Base-by-base conservation (phyloP, 2,888 invertebrate species). In the Cerceris rybyensis region DNA sequence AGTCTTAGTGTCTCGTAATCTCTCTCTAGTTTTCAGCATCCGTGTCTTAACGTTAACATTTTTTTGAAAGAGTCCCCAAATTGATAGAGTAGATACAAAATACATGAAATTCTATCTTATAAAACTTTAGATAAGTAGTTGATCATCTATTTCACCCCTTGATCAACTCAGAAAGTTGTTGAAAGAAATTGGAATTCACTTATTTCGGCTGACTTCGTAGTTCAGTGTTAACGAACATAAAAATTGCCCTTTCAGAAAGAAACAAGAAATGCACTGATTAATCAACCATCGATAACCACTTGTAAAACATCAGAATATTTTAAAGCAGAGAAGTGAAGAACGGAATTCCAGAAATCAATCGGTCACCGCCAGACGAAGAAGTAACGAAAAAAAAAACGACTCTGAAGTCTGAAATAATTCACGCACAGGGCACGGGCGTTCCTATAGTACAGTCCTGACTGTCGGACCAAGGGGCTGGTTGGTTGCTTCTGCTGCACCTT, bases 391-490 rank as follows among this genome's bases (percentile, higher is more conserved):
- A 57, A 59, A 70, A 68, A 72, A 73, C 70, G 68, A 42, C 68
- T 58, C 66, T 59, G 71, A 70, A 73, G 72, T 64, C 49, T 77
- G 78, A 84, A 84, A 81, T 84, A 84, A 84, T 84, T 84, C 81
- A 84, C 75, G 39, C 59, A 28, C 28, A 28, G 69, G 71, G 73
- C 49, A 66, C 71, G 28, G 55, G 58, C 52, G 54, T 39, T 7
- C 7, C 28, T 1, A 28, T 28, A 46, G 6, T 74, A 76, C 77
- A 39, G 80, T 71, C 80, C 82, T 84, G 84, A 70, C 75, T 78
- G 43, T 71, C 72, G 84, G 71, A 59, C 75, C 80, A 84, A 84
- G 82, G 84, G 84, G 80, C 66, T 71, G 83, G 74, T 81, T 77
- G 84, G 73, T 67, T 60, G 80, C 69, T 54, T 69, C 68, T 17